These are phyloP conservation scores for Himalopsyche tibetana DNA, from an alignment of 2,888 invertebrate genomes.

Conservation along the genomic window DNA sequence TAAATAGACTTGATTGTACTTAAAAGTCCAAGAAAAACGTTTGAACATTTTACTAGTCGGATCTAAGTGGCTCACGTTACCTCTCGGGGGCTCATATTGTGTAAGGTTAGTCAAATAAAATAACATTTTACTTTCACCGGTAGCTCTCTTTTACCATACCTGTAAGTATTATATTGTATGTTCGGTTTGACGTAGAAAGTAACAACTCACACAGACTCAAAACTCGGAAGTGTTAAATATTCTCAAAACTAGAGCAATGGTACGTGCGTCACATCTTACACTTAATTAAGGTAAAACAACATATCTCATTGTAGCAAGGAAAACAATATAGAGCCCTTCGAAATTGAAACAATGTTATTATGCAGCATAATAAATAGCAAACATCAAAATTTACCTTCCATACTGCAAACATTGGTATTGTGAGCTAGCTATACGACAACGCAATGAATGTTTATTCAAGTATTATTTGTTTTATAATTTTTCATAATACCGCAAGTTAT, in stretches of 20 bases:
- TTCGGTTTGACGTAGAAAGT: too few relatives aligned
- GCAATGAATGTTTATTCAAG: not conserved
- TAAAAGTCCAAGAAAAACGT: too few relatives aligned
- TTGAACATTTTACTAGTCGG: too few relatives aligned
- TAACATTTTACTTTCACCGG: too few relatives aligned
- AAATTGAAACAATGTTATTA: constrained; percentile 11
- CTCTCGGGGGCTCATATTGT: too few relatives aligned
- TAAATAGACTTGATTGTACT: too few relatives aligned
- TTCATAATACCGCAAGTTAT: not conserved
- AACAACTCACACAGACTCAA: not conserved
- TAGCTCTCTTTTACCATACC: too few relatives aligned
- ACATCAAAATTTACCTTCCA: constrained; percentile 11
- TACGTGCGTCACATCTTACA: constrained; percentile 7
- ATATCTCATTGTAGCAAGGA: not conserved
- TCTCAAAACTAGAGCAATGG: not conserved
- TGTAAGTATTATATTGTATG: too few relatives aligned
- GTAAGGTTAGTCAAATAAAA: too few relatives aligned
- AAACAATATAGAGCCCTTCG: constrained; percentile 4
- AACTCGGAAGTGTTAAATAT: not conserved
- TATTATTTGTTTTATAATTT: not conserved
- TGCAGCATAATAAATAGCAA: not conserved
- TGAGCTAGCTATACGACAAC: not conserved
- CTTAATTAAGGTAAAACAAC: constrained; percentile 23
- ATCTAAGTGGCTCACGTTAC: too few relatives aligned
- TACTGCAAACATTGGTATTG: not conserved